Conservation (phyloP, 2,888 invertebrate genomes). For the Lymantria dispar region DNA sequence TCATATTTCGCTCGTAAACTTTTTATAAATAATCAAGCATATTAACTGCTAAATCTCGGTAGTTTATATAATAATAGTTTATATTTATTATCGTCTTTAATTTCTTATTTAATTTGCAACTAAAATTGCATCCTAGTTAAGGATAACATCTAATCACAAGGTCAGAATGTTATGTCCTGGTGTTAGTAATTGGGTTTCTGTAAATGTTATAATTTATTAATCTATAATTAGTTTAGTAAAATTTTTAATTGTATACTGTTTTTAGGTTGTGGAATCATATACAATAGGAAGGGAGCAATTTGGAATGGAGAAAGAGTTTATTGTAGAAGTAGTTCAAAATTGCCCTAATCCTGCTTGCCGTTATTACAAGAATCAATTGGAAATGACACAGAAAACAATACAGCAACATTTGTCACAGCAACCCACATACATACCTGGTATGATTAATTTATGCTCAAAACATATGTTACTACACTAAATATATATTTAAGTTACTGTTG, state of each 20-base stretch:
- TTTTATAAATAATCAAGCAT: too few species aligned
- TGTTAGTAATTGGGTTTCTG: too few species aligned
- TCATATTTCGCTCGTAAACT: too few species aligned
- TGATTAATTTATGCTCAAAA: background rate
- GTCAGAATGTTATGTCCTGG: too few species aligned
- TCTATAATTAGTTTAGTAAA: background rate
- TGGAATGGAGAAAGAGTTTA: slow-evolving; percentile 95
- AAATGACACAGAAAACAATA: slow-evolving; percentile 86
- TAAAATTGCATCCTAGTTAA: too few species aligned
- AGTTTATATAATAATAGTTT: too few species aligned
- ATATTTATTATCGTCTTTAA: too few species aligned
- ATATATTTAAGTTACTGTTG: background rate
- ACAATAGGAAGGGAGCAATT: slow-evolving; percentile 92
- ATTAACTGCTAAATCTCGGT: too few species aligned
- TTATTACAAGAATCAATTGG: slow-evolving; percentile 92
- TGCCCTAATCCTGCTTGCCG: slow-evolving; percentile 94
- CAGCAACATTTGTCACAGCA: slow-evolving; percentile 85
- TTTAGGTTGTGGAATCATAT: slow-evolving; percentile 90
- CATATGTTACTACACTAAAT: background rate
- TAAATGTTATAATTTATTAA: too few species aligned
- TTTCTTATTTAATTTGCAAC: too few species aligned
- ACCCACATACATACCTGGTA: slow-evolving; percentile 79
- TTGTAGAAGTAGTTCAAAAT: slow-evolving; percentile 93
- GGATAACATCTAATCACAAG: too few species aligned
- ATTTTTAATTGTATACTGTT: background rate